Conservation (phyloP, 2,113 vertebrate species). For the Tupaia chinensis region DNA sequence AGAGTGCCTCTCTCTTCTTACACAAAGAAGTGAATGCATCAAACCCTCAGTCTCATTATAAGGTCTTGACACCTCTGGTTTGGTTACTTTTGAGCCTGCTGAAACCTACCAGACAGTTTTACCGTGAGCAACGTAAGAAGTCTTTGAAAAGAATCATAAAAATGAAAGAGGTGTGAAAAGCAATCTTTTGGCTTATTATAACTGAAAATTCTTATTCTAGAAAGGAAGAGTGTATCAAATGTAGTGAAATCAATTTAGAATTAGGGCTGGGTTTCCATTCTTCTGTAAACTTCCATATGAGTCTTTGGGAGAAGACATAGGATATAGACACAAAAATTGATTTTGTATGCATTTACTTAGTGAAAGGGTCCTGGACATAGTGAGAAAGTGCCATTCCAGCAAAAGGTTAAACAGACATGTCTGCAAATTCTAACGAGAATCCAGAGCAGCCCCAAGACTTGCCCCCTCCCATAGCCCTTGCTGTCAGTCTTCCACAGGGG, state of each 20-base stretch:
- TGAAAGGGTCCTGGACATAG: neutral
- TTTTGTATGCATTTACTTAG: conserved; percentile 43
- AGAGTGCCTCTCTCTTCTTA: neutral
- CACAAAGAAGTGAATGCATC: neutral
- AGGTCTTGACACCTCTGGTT: conserved; percentile 24
- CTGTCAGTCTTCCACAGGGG: neutral
- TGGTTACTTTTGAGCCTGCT: conserved; percentile 64
- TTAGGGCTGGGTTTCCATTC: conserved; percentile 56
- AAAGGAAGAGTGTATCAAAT: conserved; percentile 72
- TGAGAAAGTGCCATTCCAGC: neutral
- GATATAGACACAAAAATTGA: conserved; percentile 67
- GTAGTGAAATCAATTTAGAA: conserved; percentile 75
- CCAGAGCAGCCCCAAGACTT: neutral
- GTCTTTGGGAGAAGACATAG: conserved; percentile 59
- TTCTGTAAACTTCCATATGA: conserved; percentile 66
- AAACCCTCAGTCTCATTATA: neutral
- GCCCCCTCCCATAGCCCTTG: neutral
- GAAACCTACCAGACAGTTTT: conserved; percentile 52
- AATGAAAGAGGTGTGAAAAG: conserved; percentile 74
- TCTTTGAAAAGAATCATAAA: conserved; percentile 76
- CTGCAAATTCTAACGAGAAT: neutral
- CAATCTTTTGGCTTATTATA: conserved; percentile 68
- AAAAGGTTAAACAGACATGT: neutral
- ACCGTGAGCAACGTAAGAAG: conserved; percentile 35
- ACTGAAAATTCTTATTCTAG: conserved; percentile 66